phyloP scores from a whole-genome alignment of 1,140 invertebrate species.

The Aphaenogaster ashmeadi region DNA sequence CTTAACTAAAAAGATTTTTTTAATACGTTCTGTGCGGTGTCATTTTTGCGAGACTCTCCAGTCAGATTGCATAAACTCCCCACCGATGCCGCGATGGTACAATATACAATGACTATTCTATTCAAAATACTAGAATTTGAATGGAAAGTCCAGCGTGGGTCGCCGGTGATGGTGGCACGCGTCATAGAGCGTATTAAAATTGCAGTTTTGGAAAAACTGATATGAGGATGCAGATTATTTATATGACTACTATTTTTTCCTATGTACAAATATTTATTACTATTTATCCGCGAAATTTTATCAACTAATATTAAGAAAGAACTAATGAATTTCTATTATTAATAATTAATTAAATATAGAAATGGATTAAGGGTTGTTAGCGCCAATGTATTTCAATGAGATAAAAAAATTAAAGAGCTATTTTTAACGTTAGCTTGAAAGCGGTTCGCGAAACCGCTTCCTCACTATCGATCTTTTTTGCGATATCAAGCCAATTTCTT shows the following conservation, averaged over 20 bases:
- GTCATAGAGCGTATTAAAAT: background rate
- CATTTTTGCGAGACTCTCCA: background rate
- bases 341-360: background rate
- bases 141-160: background rate
- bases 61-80: background rate
- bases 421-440: slow-evolving; percentile 36
- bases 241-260: background rate
- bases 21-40: background rate
- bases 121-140: background rate
- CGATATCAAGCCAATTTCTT: slow-evolving; percentile 69
- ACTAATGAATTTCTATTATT: background rate
- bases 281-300: background rate
- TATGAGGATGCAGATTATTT: background rate
- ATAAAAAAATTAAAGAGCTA: background rate
- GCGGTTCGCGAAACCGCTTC: slow-evolving; percentile 10
- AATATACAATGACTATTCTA: background rate
- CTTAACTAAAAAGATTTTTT: background rate
- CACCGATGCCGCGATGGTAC: background rate
- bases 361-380: background rate
- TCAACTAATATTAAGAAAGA: background rate
- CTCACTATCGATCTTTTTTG: slow-evolving; percentile 67
- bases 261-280: background rate
- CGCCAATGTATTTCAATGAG: background rate
- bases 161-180: background rate
- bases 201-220: background rate